Base-by-base conservation (phyloP, 2,888 invertebrate genomes). In the Elegia similella region DNA sequence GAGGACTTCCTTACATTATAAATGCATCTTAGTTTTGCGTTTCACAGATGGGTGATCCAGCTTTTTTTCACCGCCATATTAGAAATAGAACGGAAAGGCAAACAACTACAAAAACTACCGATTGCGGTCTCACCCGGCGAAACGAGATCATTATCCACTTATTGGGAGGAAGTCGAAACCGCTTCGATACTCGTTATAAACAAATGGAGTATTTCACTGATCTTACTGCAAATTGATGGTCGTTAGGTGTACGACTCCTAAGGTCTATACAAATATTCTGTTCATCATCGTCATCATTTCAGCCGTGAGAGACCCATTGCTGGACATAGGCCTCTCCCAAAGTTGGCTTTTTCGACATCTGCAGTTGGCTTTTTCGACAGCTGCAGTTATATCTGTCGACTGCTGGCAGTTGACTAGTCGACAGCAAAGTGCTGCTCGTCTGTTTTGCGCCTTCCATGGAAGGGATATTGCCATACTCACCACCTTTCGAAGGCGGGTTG, bases 121-220 rank as follows among this genome's bases (percentile, higher is more conserved):
- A 80, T 79, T 79, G 80, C 73, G 78, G 78, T 78, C 74, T 73
- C 67, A 66, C 64, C 72, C 68, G 76, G 68, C 76, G 71, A 78
- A 82, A 83, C 81, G 66, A 83, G 84, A 82, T 84, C 77, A 87
- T 86, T 84, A 86, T 82, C 88, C 87, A 86, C 81, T 89, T 88
- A 88, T 80, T 73, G 84, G 73, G 68, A 86, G 89, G 89, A 89
- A 88, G 87, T 83, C 63, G 63, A 76, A 82, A 85, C 84, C 84
- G 70, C 83, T 75, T 61, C 67, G 66, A 72, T 62, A 62, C 69
- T 81, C 73, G 81, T 84, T 80, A 79, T 74, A 78, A 78, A 72
- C 74, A 74, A 81, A 82, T 75, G 73, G 70, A 70, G 67, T 69
- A 69, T 72, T 70, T 72, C 70, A 63, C 68, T 58, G 52, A 42